Percentiles rank a stretch among this genome's conserved stretches.
phyloP scores from a whole-genome alignment of 2,888 invertebrate genomes.

The Bhutanitis thaidina region DNA sequence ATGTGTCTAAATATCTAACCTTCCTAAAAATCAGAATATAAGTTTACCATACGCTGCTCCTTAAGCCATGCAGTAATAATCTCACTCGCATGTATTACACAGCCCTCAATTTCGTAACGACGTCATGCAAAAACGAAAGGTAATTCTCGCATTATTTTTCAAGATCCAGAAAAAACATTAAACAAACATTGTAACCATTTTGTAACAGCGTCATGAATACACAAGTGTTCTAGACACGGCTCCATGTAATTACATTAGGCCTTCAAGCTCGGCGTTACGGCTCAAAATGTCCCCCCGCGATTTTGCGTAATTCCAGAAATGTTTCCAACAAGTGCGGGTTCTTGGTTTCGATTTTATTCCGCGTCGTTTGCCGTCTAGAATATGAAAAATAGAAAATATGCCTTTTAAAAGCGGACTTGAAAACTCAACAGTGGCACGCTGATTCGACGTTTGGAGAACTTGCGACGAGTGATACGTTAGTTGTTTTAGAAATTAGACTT shows the following conservation, averaged over 20 bases:
- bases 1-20: too few relatives aligned
- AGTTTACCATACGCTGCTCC: too few relatives aligned
- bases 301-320: constrained; percentile 14
- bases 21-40: too few relatives aligned
- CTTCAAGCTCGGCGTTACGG: constrained; percentile 10
- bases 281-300: constrained; percentile 26
- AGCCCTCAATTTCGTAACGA: too few relatives aligned
- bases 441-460: constrained; percentile 37
- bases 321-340: constrained; percentile 18
- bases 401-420: constrained; percentile 33
- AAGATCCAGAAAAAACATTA: constrained; percentile 15
- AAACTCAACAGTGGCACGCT: constrained; percentile 33
- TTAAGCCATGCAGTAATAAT: too few relatives aligned
- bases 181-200: constrained; percentile 19
- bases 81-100: too few relatives aligned
- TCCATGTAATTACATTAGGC: constrained; percentile 13
- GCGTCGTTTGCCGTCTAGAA: constrained; percentile 25
- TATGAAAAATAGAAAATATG: constrained; percentile 30
- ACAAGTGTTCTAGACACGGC: constrained; percentile 12
- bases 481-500: constrained; percentile 33
- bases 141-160: constrained; percentile 10
- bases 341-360: constrained; percentile 23
- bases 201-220: constrained; percentile 10
- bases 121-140: not conserved
- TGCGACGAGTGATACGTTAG: constrained; percentile 28